phyloP scores from a whole-genome alignment of 2,888 invertebrate species.

The Lymantria monacha region DNA sequence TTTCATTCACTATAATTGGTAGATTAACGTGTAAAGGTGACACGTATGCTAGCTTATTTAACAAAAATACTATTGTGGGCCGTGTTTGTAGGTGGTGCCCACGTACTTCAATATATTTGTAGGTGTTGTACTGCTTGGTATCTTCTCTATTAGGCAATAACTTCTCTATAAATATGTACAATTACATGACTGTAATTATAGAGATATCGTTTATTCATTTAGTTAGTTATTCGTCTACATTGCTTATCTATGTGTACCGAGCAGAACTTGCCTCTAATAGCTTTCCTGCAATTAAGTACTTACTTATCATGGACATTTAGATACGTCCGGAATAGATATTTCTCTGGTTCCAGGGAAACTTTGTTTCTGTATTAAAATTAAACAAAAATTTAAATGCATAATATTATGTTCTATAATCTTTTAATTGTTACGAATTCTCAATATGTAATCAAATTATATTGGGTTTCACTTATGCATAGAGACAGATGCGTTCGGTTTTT shows the following conservation, averaged over 20 bases:
- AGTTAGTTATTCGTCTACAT: slow-evolving; percentile 26
- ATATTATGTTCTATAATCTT: background rate
- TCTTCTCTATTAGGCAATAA: slow-evolving; percentile 46
- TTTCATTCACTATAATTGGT: slow-evolving; percentile 47
- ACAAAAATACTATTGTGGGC: slow-evolving; percentile 69
- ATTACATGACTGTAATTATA: slow-evolving; percentile 1
- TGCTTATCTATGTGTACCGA: slow-evolving; percentile 31
- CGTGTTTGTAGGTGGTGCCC: slow-evolving; percentile 73
- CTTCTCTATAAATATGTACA: background rate
- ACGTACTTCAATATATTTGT: slow-evolving; percentile 67
- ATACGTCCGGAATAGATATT: slow-evolving; percentile 35
- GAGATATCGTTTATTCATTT: slow-evolving; percentile 2
- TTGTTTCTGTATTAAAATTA: slow-evolving; percentile 10
- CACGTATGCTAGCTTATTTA: slow-evolving; percentile 68
- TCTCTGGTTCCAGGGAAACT: slow-evolving; percentile 25
- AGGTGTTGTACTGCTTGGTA: slow-evolving; percentile 64
- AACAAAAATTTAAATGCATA: slow-evolving; percentile 5
- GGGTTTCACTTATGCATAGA: slow-evolving; percentile 17
- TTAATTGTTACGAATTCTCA: slow-evolving; percentile 4
- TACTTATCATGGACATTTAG: slow-evolving; percentile 35
- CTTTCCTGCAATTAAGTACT: slow-evolving; percentile 39
- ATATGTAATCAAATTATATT: no score
- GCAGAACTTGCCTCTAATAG: slow-evolving; percentile 31
- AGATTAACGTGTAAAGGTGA: slow-evolving; percentile 55
- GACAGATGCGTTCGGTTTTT: slow-evolving; percentile 41